phyloP scores from a whole-genome alignment of 2,113 vertebrate species.

The Sapajus apella region DNA sequence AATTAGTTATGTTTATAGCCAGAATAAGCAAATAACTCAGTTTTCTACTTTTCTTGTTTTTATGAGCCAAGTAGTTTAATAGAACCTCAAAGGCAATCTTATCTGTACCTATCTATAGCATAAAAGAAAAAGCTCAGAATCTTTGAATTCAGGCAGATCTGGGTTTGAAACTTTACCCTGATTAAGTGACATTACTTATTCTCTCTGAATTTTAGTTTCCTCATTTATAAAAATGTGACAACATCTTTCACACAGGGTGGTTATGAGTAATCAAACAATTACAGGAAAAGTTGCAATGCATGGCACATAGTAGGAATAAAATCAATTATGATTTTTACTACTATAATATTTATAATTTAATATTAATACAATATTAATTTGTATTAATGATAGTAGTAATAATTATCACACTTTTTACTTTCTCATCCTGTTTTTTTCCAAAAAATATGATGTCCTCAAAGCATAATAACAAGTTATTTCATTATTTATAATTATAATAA shows the following conservation, averaged over 20 bases:
- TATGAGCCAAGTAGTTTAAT: conserved; percentile 37
- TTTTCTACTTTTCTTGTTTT: conserved; percentile 23
- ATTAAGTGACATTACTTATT: not conserved
- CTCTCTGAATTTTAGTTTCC: not conserved
- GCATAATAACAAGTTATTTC: not conserved
- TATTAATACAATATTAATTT: not conserved
- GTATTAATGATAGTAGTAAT: not conserved
- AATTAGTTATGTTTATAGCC: not conserved
- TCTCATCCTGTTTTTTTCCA: not conserved
- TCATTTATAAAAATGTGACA: conserved; percentile 38
- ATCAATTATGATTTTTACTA: not conserved
- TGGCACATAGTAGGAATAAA: not conserved
- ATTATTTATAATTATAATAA: not conserved
- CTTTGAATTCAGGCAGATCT: not conserved
- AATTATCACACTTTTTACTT: not conserved
- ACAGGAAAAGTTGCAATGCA: not conserved
- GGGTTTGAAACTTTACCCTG: not conserved
- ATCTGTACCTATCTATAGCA: not conserved
- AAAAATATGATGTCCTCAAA: not conserved
- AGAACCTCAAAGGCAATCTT: not conserved
- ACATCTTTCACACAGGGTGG: not conserved
- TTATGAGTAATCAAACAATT: conserved; percentile 1
- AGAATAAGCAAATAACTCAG: conserved; percentile 28
- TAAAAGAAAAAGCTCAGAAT: not conserved
- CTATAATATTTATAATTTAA: not conserved